phyloP scores from a whole-genome alignment of 1,140 invertebrate species.

The Calliphora vicina region DNA sequence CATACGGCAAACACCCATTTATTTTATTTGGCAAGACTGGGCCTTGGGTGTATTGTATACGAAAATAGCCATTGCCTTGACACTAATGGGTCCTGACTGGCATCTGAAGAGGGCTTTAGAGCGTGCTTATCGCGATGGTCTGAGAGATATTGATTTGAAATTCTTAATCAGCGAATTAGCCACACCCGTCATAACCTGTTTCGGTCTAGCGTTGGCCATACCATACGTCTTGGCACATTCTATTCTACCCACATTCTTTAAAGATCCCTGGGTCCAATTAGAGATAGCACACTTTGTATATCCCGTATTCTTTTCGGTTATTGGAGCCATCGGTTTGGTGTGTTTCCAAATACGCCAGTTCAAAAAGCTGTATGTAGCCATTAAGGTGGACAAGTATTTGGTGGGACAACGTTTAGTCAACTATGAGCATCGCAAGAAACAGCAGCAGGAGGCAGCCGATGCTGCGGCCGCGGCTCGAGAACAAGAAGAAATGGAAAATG shows the following conservation, averaged over 20 bases:
- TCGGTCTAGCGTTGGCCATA: constrained; percentile 86
- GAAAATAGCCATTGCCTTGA: constrained; percentile 96
- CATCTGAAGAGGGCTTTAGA: constrained; percentile 89
- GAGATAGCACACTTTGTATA: constrained; percentile 88
- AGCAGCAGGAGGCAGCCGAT: constrained; percentile 48
- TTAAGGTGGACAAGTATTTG: constrained; percentile 99
- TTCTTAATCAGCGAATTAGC: constrained; percentile 87
- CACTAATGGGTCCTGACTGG: constrained; percentile 98
- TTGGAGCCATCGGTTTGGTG: constrained; percentile 74
- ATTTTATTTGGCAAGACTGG: constrained; percentile 98
- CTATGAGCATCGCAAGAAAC: constrained; percentile 83
- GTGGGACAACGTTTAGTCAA: constrained; percentile 95
- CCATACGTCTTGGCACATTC: constrained; percentile 90
- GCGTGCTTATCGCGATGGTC: constrained; percentile 87
- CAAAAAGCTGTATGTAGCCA: constrained; percentile 94
- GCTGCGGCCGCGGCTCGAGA: constrained; percentile 35
- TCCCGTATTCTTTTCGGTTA: constrained; percentile 83
- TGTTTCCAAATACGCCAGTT: constrained; percentile 87
- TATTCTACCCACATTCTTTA: constrained; percentile 81
- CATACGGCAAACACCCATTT: constrained; percentile 90
- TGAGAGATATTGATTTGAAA: constrained; percentile 89
- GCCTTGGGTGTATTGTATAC: constrained; percentile 95
- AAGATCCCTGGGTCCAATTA: constrained; percentile 76
- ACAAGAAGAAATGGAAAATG: constrained; percentile 33
- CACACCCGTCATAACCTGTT: constrained; percentile 85